Base-by-base conservation (phyloP, 2,797 vertebrate species). In the Crenichthys baileyi region DNA sequence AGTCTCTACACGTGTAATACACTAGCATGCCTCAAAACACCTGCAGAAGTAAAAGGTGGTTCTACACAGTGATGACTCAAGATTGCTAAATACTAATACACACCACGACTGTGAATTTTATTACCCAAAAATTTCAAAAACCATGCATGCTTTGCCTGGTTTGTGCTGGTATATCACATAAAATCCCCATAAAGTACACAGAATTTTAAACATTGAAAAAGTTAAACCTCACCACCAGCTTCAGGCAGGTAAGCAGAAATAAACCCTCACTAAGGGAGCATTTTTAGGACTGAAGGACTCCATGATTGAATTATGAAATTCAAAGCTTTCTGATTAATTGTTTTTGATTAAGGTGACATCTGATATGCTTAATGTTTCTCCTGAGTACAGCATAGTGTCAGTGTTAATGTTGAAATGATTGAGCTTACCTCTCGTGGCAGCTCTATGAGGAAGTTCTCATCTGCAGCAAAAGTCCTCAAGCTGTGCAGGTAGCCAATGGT, bases 361-460 rank as follows among this genome's bases (percentile, higher is more conserved):
- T 16, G 16, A 16, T 1, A n/a, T 46, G 41, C 7, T 55, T 24
- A 22, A 55, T 2, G 24, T 46, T 46, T 70, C 5, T 48, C 7
- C 55, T 68, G 20, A 24, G 22, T 20, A 65, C 4, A 36, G 39
- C 24, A 60, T 31, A 2, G 72, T 11, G 8, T 44, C 18, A 29
- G 70, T 9, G n/a, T 20, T 4, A 61, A 29, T 18, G 24, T 3
- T 44, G 60, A 22, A 26, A 2, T 31, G 26, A 70, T n/a, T 50
- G 16, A 58, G 13, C 75, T 31, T 79, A 99, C 98, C 93, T 99
- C 98, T 91, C 98, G 94, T 72, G 98, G 98, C 83, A 99, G 93
- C 90, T 99, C 98, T 1, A 96, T 85, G 56, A 99, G 97, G 94
- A 99, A 99, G 93, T 99, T 99, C 93, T 99, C 98, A 65, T 99